These are phyloP conservation scores for Iphiclides podalirius DNA, from an alignment of 2,888 invertebrate genomes.

Conservation along the genomic window DNA sequence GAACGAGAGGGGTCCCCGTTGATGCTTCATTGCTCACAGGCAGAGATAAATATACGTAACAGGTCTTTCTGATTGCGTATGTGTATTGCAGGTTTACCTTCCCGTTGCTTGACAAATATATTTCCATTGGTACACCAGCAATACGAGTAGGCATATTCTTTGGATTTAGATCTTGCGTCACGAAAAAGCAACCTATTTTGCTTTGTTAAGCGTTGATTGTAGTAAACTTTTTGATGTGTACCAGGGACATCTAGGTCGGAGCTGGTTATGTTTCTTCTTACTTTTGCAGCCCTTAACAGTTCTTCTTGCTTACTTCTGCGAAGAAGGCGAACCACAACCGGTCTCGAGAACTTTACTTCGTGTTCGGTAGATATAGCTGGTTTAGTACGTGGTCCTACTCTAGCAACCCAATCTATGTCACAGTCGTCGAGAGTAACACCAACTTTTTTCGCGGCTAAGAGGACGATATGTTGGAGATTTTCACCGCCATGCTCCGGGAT, in stretches of 20 bases:
- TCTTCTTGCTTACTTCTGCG: slow-evolving; percentile 27
- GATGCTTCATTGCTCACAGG: neutral
- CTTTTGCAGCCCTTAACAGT: slow-evolving; percentile 29
- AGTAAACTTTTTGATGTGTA: slow-evolving; percentile 2
- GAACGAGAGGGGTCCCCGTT: neutral
- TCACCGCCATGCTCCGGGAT: neutral
- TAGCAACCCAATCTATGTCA: slow-evolving; percentile 27
- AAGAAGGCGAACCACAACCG: slow-evolving; percentile 27
- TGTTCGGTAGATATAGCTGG: neutral
- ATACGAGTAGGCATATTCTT: slow-evolving; percentile 5
- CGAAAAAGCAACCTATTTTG: slow-evolving; percentile 11
- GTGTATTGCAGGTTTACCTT: slow-evolving; percentile 11
- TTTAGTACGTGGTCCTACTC: slow-evolving; percentile 22
- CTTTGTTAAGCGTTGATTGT: slow-evolving; percentile 17
- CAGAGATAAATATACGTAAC: neutral
- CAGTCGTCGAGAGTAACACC: slow-evolving; percentile 26
- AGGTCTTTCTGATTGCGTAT: slow-evolving; percentile 4
- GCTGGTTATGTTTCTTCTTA: slow-evolving; percentile 25
- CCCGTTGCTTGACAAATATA: slow-evolving; percentile 14
- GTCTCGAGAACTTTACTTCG: slow-evolving; percentile 20
- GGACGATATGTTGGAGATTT: slow-evolving; percentile 25
- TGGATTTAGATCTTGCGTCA: slow-evolving; percentile 8
- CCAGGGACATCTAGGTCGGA: slow-evolving; percentile 17
- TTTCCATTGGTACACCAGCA: slow-evolving; percentile 14
- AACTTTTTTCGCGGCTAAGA: slow-evolving; percentile 22